Base-by-base conservation (phyloP, 37 sponge, comb jelly and placozoan species). In the Cladorhizidae sp. region DNA sequence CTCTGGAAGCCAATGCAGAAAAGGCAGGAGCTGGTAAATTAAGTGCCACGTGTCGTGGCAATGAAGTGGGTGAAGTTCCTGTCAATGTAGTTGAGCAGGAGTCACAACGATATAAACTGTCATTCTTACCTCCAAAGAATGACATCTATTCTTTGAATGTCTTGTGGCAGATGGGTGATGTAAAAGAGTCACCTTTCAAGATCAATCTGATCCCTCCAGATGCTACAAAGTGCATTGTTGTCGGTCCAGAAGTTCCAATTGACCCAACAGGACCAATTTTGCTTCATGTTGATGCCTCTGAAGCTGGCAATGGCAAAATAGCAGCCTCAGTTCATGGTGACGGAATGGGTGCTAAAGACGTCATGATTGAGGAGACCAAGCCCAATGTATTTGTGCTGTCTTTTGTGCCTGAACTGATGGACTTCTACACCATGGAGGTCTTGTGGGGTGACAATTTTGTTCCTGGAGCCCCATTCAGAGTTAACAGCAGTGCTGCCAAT, bases 21-120 rank as follows among this genome's bases (percentile, higher is more conserved):
- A 25, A 85, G 25, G 91, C 91, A 32, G 91, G 91, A 21, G 87
- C 77, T 33, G 87, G 91, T 6, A 64, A 91, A n/a, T 83, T 91
- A 5, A 65, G 33, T 25, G 86, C 87, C 22, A 82, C 65, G 0
- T 85, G 86, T 57, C 26, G 20, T 23, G 87, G 91, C 38, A 78
- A 82, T 38, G 72, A 85, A 36, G 79, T 79, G 32, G 70, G 31
- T 32, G 91, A 62, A 52, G 86, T 90, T 3, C 81, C 86, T 7
- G 71, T 72, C 35, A 49, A 83, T 20, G 41, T 85, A 50, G n/a
- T n/a, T 37, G 59, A 80, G 21, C 33, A 3, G n/a, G 55, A 63
- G 0, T 49, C 65, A 28, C 52, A 68, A 37, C 33, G 57, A 40
- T 39, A 67, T 45, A 8, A 45, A 17, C 73, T 85, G n/a, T 76